A percentile compares a stretch with the other conserved stretches of the same genome.
Conservation (phyloP, 1,140 invertebrate species). For the Zaprionus tsacasi region DNA sequence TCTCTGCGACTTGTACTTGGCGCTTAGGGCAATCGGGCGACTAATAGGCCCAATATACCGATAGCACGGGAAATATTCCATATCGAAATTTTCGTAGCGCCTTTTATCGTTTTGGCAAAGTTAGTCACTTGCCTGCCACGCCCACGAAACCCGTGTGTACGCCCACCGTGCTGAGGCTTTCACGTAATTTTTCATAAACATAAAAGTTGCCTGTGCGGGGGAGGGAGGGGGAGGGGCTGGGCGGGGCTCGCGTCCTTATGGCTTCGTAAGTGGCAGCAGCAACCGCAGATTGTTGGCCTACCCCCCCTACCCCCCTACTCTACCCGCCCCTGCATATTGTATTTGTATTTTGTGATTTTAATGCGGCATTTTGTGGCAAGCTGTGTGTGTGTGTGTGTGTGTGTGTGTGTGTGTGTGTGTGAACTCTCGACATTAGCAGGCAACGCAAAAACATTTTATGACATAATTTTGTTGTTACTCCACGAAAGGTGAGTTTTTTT, state of each 20-base stretch:
- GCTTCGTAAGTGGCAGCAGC: conserved; percentile 20
- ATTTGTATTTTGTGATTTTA: conserved; percentile 80
- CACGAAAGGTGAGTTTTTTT: conserved; percentile 31
- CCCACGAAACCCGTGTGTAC: conserved; percentile 14
- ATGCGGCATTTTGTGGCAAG: conserved; percentile 76
- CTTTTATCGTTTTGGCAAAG: conserved; percentile 69
- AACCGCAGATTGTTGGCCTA: conserved; percentile 42
- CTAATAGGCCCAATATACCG: conserved; percentile 13
- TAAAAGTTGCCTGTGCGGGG: conserved; percentile 61
- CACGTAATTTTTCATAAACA: conserved; percentile 76
- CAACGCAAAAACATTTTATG: conserved; percentile 66
- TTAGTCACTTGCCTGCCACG: conserved; percentile 59
- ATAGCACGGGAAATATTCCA: conserved; percentile 47
- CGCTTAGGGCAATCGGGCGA: conserved; percentile 28
- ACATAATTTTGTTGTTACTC: conserved; percentile 70
- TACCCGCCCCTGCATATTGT: conserved; percentile 61
- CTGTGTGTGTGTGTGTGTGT: conserved; percentile 23
- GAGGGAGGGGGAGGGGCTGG: background rate
- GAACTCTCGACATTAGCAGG: conserved; percentile 62
- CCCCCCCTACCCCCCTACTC: too few relatives aligned
- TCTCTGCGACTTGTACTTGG: conserved; percentile 9
- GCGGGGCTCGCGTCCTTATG: conserved; percentile 25
- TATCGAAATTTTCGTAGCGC: conserved; percentile 53
- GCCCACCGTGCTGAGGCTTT: conserved; percentile 33
- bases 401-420: conserved; percentile 7